Evolutionary conservation across 1,140 invertebrate species (phyloP), one percentile per base, ranked within the genome.

Genomic region (Cydia amplana): DNA sequence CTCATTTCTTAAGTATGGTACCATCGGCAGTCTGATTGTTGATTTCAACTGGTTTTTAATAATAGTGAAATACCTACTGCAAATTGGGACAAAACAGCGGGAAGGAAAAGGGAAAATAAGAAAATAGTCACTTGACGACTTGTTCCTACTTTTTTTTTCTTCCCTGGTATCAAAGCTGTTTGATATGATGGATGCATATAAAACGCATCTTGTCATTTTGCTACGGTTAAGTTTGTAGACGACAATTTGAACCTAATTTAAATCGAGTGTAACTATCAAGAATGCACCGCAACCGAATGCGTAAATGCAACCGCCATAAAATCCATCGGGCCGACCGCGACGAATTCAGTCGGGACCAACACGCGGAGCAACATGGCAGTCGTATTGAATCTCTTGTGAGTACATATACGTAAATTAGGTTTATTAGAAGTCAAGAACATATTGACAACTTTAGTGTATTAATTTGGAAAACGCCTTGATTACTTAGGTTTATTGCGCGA

Each of bases 321-420:
- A 60, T 12, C 3, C 55, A 60, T 60, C 55, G 55, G 55, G 55
- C 20, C 20, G 20, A 60, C 55, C 55, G 55, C 55, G 55, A 60
- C 55, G 55, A 60, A 60, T 60, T 60, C 55, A 60, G 20, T 60
- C 55, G 55, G 55, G 55, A 60, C 55, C 20, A 60, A 60, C 55
- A 23, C 20, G 20, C 55, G 55, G 55, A 23, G 55, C 55, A 60
- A 60, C 55, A 60, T 60, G 55, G 55, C 55, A 60, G 55, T 60
- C 55, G 55, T 60, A 23, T 60, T 60, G 9, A 60, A 60, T 60
- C 1, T 60, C 55, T 23, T 60, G 55, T 60, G 9, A 60, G 55
- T 60, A 60, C 55, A 60, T 7, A n/a, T 60, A 12, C 16, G 20
- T 60, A 60, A 23, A n/a, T 2, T 60, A 23, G 6, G 5, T 51